A percentile compares a stretch with the other conserved stretches of the same genome.
These are phyloP conservation scores for Tetraneura akinire DNA, from an alignment of 1,140 invertebrate species.

Conservation along the genomic window DNA sequence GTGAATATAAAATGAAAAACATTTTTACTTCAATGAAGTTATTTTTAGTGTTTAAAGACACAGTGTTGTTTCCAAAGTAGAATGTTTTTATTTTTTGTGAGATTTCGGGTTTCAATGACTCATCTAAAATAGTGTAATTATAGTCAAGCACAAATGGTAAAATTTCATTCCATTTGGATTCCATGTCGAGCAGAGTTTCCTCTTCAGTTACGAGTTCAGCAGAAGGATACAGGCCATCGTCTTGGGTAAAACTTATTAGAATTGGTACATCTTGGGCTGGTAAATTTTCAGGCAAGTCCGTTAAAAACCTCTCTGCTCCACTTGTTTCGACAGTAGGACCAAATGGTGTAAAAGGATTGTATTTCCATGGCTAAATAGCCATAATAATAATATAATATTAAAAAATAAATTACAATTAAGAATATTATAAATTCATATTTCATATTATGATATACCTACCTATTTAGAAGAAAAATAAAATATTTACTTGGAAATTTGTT, in stretches of 20 bases:
- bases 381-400: neutral
- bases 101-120: conserved; percentile 58
- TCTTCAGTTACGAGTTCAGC: conserved; percentile 59
- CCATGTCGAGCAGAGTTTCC: conserved; percentile 60
- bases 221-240: conserved; percentile 59
- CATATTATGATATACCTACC: neutral
- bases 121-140: conserved; percentile 64
- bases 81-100: conserved; percentile 63
- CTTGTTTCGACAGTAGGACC: conserved; percentile 64
- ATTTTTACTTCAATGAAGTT: conserved; percentile 54
- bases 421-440: neutral
- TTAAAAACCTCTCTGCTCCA: conserved; percentile 63
- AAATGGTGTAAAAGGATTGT: conserved; percentile 66
- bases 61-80: conserved; percentile 63
- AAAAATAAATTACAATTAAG: neutral
- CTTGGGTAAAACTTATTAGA: conserved; percentile 57
- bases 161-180: conserved; percentile 64
- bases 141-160: conserved; percentile 66
- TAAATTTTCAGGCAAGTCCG: conserved; percentile 63
- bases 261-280: conserved; percentile 58
- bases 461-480: neutral
- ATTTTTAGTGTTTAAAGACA: conserved; percentile 60
- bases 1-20: neutral
- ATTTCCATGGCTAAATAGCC: conserved; percentile 60
- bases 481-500: conserved; percentile 36